phyloP scores from a whole-genome alignment of 2,797 vertebrate species.

The Sarcophilus harrisii region DNA sequence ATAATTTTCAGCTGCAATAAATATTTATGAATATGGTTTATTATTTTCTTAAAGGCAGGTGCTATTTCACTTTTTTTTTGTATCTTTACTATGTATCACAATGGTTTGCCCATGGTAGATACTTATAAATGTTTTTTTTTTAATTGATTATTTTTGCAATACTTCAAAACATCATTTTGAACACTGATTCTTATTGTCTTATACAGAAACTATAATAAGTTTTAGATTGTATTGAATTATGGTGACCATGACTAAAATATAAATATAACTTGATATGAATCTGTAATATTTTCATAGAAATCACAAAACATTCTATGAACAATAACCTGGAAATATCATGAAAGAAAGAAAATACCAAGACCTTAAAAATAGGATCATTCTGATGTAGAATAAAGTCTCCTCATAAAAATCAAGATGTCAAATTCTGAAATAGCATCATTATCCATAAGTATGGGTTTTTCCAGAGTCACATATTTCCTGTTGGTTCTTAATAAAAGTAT shows the following conservation, averaged over 20 bases:
- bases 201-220: background rate
- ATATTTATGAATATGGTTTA: constrained; percentile 8
- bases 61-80: too few species aligned
- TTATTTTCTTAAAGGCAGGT: background rate
- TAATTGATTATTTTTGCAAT: background rate
- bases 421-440: background rate
- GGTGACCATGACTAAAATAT: background rate
- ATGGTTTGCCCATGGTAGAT: background rate
- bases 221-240: background rate
- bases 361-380: background rate
- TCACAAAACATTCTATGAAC: background rate
- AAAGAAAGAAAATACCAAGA: background rate
- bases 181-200: background rate
- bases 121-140: background rate
- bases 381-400: too few species aligned
- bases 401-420: background rate
- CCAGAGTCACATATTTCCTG: background rate
- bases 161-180: background rate
- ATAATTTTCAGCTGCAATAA: constrained; percentile 2
- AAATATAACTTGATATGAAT: background rate
- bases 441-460: background rate
- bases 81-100: too few species aligned
- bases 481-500: background rate
- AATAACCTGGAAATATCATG: background rate
- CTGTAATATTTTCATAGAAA: background rate